Evolutionary conservation across 1,140 invertebrate species (phyloP), one percentile per base, ranked within the genome.

Genomic region (Acyrthosiphon pisum): DNA sequence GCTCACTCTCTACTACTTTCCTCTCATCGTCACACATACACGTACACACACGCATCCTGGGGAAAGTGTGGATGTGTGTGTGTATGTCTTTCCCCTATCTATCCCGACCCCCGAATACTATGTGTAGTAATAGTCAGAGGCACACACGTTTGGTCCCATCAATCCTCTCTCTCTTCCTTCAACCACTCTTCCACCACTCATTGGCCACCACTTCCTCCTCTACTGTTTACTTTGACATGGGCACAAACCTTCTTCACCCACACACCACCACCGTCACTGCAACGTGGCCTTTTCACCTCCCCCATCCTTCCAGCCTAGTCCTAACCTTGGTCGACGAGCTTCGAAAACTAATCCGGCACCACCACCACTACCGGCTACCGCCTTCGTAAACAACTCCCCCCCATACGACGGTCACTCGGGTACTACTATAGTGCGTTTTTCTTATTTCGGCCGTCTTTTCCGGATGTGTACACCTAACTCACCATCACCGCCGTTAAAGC

Each of bases 141-240:
- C 93, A 50, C 48, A 83, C 93, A 56, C 91, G 53, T 48, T 48
- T 44, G 93, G 83, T 93, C 56, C 68, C 86, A 88, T 93, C 88
- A 68, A 56, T 46, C 86, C 91, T 86, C 91, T 46, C 44, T 86
- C 83, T 86, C 44, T 86, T 44, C 22, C 89, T 93, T 60, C 37
- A 30, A 68, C 88, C 41, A 44, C 93, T 48, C 60, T 35, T 23
- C 46, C 86, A 22, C 93, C n/a, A 37, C 60, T 53, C 93, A 48
- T 7, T 46, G 93, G 44, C 84, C 41, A 48, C 37, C 93, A n/a
- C 30, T 37, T 14, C 91, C 92, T 46, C 22, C 44, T 56, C 26
- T 7, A 26, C 44, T 30, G 50, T 86, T 93, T 83, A 41, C 93
- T 53, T n/a, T 76, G 76, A 81, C 56, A 56, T 50, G 60, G 81